Evolutionary conservation across 2,797 vertebrate species (phyloP).

Genomic region (Catamblyrhynchus diadema): DNA sequence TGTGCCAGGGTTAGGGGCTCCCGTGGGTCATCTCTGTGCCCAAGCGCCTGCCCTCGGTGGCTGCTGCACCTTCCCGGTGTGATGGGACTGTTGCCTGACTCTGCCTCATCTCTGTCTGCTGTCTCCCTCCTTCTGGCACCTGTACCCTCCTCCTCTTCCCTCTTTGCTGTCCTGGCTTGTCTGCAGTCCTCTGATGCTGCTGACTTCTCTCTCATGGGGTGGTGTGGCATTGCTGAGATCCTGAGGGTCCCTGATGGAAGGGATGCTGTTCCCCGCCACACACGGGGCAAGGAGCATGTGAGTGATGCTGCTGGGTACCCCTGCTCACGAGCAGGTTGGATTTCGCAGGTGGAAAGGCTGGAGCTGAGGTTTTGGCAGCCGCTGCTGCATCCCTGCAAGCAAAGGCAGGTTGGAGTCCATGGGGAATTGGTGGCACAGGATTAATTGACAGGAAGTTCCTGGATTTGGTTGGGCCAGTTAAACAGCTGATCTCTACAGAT

Average conservation of each 20-base stretch:
- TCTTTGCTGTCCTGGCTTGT: constrained; percentile 69
- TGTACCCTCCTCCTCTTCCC: background rate
- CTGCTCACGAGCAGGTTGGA: background rate
- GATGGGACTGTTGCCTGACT: background rate
- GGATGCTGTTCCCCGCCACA: background rate
- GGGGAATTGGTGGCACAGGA: background rate
- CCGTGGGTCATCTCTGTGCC: background rate
- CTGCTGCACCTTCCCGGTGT: constrained; percentile 53
- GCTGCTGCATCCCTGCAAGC: background rate
- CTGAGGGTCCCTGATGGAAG: background rate
- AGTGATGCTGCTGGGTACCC: background rate
- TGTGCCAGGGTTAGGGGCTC: background rate
- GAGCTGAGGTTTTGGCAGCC: background rate
- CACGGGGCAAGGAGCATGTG: accelerated
- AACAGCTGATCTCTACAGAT: background rate
- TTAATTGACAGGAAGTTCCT: background rate
- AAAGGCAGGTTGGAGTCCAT: background rate
- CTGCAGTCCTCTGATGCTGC: background rate
- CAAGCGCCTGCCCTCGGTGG: background rate
- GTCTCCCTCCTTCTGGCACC: background rate
- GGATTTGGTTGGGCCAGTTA: background rate
- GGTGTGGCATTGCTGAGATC: background rate
- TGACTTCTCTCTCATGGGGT: background rate
- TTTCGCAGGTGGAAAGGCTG: background rate
- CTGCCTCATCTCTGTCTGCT: constrained; percentile 1